These are phyloP conservation scores for Rhegmatorhina hoffmannsi DNA, from an alignment of 2,113 vertebrate species.

Conservation along the genomic window DNA sequence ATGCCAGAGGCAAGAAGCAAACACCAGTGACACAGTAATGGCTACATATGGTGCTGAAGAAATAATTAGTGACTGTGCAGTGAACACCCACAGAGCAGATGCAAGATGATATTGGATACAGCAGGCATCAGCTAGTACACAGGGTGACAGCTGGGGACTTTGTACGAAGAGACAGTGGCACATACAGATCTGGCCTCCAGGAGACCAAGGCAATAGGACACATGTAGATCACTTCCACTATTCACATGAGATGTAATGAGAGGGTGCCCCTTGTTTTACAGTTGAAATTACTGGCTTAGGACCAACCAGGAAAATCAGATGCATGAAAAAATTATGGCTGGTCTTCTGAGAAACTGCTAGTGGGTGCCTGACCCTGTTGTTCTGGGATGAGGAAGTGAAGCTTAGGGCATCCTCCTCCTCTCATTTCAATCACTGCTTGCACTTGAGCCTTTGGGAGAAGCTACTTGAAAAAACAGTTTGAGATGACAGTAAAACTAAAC, in stretches of 20 bases:
- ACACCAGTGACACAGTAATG: not conserved
- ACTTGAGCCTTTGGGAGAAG: not conserved
- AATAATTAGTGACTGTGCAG: not conserved
- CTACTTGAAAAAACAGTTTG: not conserved
- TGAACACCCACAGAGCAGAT: not conserved
- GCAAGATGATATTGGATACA: not conserved
- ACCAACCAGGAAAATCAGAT: not conserved
- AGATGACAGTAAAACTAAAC: not conserved
- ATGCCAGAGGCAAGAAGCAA: not conserved
- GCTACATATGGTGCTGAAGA: not conserved
- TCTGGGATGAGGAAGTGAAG: not conserved
- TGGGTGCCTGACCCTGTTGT: not conserved
- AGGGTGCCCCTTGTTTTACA: not conserved
- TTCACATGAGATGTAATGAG: fast-evolving
- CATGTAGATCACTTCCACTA: not conserved
- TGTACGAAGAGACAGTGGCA: not conserved
- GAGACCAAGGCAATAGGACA: not conserved
- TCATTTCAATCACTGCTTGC: not conserved
- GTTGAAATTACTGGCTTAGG: not conserved
- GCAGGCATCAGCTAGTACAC: not conserved
- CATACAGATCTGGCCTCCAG: not conserved
- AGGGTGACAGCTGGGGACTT: not conserved
- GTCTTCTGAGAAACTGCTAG: not conserved
- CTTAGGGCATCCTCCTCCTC: not conserved
- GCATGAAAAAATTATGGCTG: not conserved